phyloP scores from a whole-genome alignment of 2,113 vertebrate species.

The Elanoides forficatus region DNA sequence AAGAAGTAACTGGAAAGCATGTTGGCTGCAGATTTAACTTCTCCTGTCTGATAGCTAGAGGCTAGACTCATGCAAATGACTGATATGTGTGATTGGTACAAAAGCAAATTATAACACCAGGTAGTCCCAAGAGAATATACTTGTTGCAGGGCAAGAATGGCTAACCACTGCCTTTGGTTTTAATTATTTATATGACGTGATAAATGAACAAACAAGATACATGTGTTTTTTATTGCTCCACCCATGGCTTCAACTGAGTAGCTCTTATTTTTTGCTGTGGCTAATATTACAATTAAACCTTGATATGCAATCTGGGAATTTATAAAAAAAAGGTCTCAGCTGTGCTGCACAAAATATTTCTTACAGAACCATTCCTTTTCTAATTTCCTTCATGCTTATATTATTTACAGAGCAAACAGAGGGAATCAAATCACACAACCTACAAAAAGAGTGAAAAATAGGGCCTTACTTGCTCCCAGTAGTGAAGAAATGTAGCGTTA shows the following conservation, averaged over 20 bases:
- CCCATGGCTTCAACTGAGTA: background rate
- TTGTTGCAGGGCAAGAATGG: background rate
- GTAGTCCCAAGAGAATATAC: background rate
- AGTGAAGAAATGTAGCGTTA: slow-evolving; percentile 41
- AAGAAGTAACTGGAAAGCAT: background rate
- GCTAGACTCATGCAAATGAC: background rate
- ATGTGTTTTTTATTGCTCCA: background rate
- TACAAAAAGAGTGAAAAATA: background rate
- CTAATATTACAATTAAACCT: background rate
- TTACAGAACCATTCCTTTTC: slow-evolving; percentile 28
- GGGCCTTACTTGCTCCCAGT: slow-evolving; percentile 35
- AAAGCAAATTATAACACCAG: background rate
- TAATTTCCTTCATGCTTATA: background rate
- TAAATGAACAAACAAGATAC: background rate
- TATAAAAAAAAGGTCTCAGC: background rate
- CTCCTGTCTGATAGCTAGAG: background rate
- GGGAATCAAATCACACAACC: slow-evolving; percentile 56
- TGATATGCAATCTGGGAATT: background rate
- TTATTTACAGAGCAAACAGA: slow-evolving; percentile 57
- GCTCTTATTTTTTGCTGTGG: background rate
- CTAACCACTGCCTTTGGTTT: background rate
- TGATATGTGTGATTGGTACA: background rate
- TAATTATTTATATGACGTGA: background rate
- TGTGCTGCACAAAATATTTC: slow-evolving; percentile 15
- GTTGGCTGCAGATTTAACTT: background rate